Percentiles rank a stretch among this genome's conserved stretches.
These are phyloP conservation scores for Gonatopus flavifemur DNA, from an alignment of 1,140 invertebrate species.

Conservation along the genomic window DNA sequence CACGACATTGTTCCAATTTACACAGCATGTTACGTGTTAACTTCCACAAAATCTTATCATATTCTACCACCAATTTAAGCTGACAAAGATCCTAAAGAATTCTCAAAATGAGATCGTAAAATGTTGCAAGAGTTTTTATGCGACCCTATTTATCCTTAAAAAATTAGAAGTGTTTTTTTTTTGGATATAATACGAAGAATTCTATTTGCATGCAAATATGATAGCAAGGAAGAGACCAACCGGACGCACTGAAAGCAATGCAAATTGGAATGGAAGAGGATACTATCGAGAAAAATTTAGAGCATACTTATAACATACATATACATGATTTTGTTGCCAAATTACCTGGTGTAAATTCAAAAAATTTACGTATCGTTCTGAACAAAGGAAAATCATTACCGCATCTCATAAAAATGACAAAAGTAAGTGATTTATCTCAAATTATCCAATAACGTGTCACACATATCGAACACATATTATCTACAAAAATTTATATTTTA, in stretches of 20 bases:
- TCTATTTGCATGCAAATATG: slow-evolving; percentile 20
- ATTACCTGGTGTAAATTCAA: slow-evolving; percentile 86
- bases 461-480: slow-evolving; percentile 2
- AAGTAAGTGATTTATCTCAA: slow-evolving; percentile 49
- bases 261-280: slow-evolving; percentile 67
- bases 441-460: slow-evolving; percentile 1
- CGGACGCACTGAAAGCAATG: slow-evolving; percentile 69
- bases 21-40: too few species aligned
- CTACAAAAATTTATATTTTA: slow-evolving; percentile 36
- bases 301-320: slow-evolving; percentile 74
- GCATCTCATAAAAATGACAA: slow-evolving; percentile 62
- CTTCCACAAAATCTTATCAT: too few species aligned
- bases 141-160: not conserved
- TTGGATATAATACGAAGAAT: not conserved
- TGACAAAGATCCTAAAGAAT: too few species aligned
- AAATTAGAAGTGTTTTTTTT: not conserved
- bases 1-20: too few species aligned
- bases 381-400: slow-evolving; percentile 77
- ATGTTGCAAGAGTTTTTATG: too few species aligned
- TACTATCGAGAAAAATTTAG: slow-evolving; percentile 59
- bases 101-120: too few species aligned
- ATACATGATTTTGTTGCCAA: slow-evolving; percentile 87
- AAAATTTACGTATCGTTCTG: slow-evolving; percentile 80
- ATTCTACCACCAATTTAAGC: too few species aligned
- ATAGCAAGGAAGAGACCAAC: slow-evolving; percentile 76